A percentile compares a stretch with the other conserved stretches of the same genome.
These are phyloP conservation scores for Himalopsyche tibetana DNA, from an alignment of 2,888 invertebrate species.

Conservation along the genomic window DNA sequence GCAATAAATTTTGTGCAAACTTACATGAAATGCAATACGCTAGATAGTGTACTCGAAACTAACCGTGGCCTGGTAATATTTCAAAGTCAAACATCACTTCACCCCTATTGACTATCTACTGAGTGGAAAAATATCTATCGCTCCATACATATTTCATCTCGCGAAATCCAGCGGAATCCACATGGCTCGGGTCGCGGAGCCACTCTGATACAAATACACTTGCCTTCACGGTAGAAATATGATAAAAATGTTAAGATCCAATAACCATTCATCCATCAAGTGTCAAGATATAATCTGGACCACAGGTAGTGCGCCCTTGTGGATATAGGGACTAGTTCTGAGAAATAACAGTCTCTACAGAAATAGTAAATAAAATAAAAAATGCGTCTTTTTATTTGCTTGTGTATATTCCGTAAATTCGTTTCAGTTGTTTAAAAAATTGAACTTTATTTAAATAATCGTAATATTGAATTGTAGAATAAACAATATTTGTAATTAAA, in stretches of 20 bases:
- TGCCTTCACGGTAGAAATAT: constrained; percentile 69
- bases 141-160: constrained; percentile 53
- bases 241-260: constrained; percentile 83
- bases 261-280: constrained; percentile 89
- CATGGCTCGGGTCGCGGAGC: not conserved
- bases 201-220: constrained; percentile 50
- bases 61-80: constrained; percentile 56
- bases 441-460: too few relatives aligned
- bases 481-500: too few relatives aligned
- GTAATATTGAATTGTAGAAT: too few relatives aligned
- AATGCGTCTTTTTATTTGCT: too few relatives aligned
- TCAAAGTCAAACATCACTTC: constrained; percentile 63
- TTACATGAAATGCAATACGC: constrained; percentile 50
- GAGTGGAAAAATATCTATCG: constrained; percentile 64
- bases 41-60: constrained; percentile 44
- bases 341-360: constrained; percentile 41
- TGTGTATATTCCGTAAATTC: too few relatives aligned
- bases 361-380: not conserved
- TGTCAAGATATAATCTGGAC: constrained; percentile 83
- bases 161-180: constrained; percentile 15
- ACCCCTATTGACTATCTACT: constrained; percentile 66
- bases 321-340: constrained; percentile 69
- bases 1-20: constrained; percentile 55
- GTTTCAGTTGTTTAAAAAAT: too few relatives aligned
- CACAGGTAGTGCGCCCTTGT: constrained; percentile 72